Conservation (phyloP, 2,888 invertebrate genomes). For the Erebia palarica region DNA sequence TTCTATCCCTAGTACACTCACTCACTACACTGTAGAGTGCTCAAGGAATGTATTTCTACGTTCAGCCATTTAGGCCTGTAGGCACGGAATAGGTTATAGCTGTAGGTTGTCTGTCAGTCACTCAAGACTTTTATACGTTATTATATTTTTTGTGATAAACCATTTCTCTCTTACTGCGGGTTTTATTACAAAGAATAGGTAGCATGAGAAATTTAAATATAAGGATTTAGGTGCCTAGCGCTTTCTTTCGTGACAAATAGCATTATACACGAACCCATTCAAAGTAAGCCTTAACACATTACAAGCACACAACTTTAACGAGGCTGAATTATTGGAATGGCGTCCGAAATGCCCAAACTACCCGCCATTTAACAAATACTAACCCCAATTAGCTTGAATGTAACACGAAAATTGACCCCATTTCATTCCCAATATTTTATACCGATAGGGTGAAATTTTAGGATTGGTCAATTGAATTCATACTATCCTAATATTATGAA, state of each 20-base stretch:
- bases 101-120: no score
- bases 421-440: slow-evolving; percentile 9
- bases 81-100: no score
- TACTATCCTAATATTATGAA: no score
- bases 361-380: background rate
- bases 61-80: no score
- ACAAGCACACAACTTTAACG: slow-evolving; percentile 12
- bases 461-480: background rate
- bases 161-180: background rate
- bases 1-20: no score
- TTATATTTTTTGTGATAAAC: background rate
- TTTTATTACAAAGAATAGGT: background rate
- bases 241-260: slow-evolving; percentile 13
- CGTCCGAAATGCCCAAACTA: background rate
- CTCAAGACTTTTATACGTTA: no score
- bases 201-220: slow-evolving; percentile 3
- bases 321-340: slow-evolving; percentile 12
- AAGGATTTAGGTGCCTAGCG: background rate
- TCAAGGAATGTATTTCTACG: no score
- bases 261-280: background rate
- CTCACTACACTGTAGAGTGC: no score
- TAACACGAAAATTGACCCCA: background rate
- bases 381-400: background rate
- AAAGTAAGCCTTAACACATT: slow-evolving; percentile 19
- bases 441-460: background rate